A percentile compares a stretch with the other conserved stretches of the same genome.
Evolutionary conservation across 1,140 invertebrate genomes (phyloP).

Genomic region (Anastrepha ludens): DNA sequence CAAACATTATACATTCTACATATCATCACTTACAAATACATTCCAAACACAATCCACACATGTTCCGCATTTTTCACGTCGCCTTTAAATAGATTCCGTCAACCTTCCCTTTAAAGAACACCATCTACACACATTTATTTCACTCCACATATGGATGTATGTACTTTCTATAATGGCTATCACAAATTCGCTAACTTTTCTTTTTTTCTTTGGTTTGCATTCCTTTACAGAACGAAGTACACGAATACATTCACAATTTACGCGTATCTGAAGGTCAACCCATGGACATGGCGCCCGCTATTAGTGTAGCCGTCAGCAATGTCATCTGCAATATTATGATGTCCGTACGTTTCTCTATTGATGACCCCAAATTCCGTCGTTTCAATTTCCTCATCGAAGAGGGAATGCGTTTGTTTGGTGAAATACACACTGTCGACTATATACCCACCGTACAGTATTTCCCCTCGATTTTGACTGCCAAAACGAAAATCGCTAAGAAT

Average conservation of each 20-base stretch:
- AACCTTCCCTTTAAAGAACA: too few relatives aligned
- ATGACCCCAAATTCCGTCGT: slow-evolving; percentile 84
- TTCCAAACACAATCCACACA: background rate
- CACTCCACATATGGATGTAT: too few relatives aligned
- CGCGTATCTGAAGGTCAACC: slow-evolving; percentile 78
- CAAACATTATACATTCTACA: background rate
- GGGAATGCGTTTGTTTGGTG: slow-evolving; percentile 89
- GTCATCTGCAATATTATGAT: slow-evolving; percentile 94
- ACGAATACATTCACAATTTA: slow-evolving; percentile 81
- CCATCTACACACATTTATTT: too few relatives aligned
- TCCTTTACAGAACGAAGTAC: slow-evolving; percentile 82
- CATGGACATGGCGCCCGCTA: slow-evolving; percentile 81
- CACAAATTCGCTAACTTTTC: background rate
- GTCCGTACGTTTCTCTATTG: slow-evolving; percentile 87
- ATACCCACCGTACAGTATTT: slow-evolving; percentile 81
- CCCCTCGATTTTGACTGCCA: slow-evolving; percentile 82
- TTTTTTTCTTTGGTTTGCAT: background rate
- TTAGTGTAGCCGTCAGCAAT: slow-evolving; percentile 90
- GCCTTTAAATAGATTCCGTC: too few relatives aligned
- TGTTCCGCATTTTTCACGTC: background rate
- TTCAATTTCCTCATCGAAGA: slow-evolving; percentile 91
- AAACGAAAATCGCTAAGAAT: slow-evolving; percentile 87
- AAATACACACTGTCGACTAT: slow-evolving; percentile 83
- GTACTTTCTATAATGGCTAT: background rate
- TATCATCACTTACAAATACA: too few relatives aligned